Conservation (phyloP, 2,888 invertebrate genomes). For the Caenorhabditis angaria region DNA sequence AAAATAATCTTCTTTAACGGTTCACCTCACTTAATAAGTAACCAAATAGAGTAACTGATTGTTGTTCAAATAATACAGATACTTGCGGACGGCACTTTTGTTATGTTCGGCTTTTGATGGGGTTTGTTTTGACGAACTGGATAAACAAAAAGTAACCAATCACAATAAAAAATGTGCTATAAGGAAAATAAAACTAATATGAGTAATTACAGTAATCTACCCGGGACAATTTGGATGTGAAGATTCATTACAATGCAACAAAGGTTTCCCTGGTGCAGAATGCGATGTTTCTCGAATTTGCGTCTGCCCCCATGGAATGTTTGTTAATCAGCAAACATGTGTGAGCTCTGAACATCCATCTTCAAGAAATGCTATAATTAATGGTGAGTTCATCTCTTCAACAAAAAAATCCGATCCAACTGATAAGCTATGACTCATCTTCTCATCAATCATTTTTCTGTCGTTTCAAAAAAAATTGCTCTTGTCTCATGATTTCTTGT, state of each 20-base stretch:
- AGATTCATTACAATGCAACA: slow-evolving; percentile 64
- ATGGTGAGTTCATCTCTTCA: no score
- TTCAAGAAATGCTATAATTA: neutral
- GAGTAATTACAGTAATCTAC: slow-evolving; percentile 60
- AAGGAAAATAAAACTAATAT: neutral
- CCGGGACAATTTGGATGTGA: slow-evolving; percentile 68
- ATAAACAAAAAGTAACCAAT: neutral
- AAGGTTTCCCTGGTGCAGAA: slow-evolving; percentile 63
- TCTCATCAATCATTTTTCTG: slow-evolving; percentile 6
- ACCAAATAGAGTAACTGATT: slow-evolving; percentile 35
- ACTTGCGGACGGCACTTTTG: neutral
- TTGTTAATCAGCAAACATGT: slow-evolving; percentile 62
- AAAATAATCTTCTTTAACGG: slow-evolving; percentile 29
- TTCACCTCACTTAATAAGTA: slow-evolving; percentile 28
- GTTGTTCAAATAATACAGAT: slow-evolving; percentile 21
- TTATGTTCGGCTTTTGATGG: neutral
- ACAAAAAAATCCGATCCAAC: neutral
- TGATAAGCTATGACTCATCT: neutral
- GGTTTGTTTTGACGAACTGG: neutral
- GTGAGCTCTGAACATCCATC: slow-evolving; percentile 6
- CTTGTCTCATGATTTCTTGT: slow-evolving; percentile 33
- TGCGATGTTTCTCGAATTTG: slow-evolving; percentile 60
- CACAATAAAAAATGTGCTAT: slow-evolving; percentile 4
- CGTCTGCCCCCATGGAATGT: slow-evolving; percentile 64
- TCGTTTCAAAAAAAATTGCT: neutral